Evolutionary conservation across 2,888 invertebrate species (phyloP), one percentile per base, ranked within the genome.

Genomic region (Diloba caeruleocephala): DNA sequence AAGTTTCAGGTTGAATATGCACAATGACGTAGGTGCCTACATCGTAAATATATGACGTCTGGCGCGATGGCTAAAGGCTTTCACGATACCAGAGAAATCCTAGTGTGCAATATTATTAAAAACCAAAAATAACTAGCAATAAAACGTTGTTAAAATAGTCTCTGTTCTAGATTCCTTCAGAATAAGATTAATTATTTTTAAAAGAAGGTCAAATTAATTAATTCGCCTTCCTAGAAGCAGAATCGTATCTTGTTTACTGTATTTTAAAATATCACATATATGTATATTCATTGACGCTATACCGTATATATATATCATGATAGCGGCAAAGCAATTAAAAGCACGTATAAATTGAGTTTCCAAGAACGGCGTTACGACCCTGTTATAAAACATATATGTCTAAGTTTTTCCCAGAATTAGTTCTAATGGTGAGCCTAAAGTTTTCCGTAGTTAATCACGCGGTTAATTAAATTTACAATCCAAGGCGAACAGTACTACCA

Each of bases 361-460:
- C 61, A 67, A 64, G 64, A 65, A 70, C 59, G 65, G 39, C 44
- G 51, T 49, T 62, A 70, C 45, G 58, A 63, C 50, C 62, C 65
- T 62, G 58, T 62, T 68, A 65, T 65, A 64, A 67, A 66, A 64
- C 62, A 60, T 48, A 36, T 39, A 29, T 12, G 42, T 57, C 48
- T 51, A 49, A 76, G 76, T 75, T 81, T 81, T 86, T 84, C 81
- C 79, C 70, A 80, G 79, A 78, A 72, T 69, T 57, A 72, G 70
- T 74, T 74, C 63, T 71, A 78, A 78, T 75, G 58, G 32, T 32
- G 73, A 79, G 74, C 65, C 71, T 66, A 79, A 76, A 78, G 78
- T 79, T 87, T 90, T 87, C 88, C 88, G 81, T 82, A 79, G 84
- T 84, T 84, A 87, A 90, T 90, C 84, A 85, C 78, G 85, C 82